Evolutionary conservation across 2,113 vertebrate species (phyloP), one percentile per base, ranked within the genome.

Genomic region (Lipophrys pholis): DNA sequence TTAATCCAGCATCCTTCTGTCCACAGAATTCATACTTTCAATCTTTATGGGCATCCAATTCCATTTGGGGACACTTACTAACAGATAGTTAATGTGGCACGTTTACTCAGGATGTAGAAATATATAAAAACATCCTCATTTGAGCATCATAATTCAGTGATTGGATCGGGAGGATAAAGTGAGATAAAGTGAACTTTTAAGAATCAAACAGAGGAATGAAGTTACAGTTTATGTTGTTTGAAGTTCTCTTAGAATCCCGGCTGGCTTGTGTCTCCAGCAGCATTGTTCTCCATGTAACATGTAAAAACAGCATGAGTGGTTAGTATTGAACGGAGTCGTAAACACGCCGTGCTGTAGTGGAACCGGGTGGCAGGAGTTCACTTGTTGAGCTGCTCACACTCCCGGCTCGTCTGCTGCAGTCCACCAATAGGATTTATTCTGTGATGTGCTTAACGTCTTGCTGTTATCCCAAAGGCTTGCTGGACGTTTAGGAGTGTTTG

Each of bases 401-500:
- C 16, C 56, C 3, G 6, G 17, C 45, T 36, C 14, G 30, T 59
- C 21, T 51, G 68, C 21, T 3, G 8, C 56, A 57, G 48, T 36
- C 16, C 55, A 69, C 66, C 58, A 36, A 58, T 3, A 63, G 62
- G 74, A 71, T 84, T 87, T 71, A 81, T 48, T 58, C 56, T 63
- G 64, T 56, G 56, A 66, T 67, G 69, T 87, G 72, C 75, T 83
- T 66, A 72, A 77, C 62, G 69, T 76, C 78, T 65, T 66, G 50
- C 43, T 70, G 49, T 84, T 80, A 75, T 74, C 73, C 75, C 8
- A 2, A 74, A 63, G 43, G 15, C 57, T 43, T 56, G 53, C 17
- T 38, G 51, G 81, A 89, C 71, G 66, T 89, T 89, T 69, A 75
- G 66, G 83, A 81, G 61, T 62, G 70, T 83, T 84, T 87, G 77